A percentile compares a stretch with the other conserved stretches of the same genome.
These are phyloP conservation scores for Sebastes oblongus DNA, from an alignment of 2,797 vertebrate species.

Conservation along the genomic window DNA sequence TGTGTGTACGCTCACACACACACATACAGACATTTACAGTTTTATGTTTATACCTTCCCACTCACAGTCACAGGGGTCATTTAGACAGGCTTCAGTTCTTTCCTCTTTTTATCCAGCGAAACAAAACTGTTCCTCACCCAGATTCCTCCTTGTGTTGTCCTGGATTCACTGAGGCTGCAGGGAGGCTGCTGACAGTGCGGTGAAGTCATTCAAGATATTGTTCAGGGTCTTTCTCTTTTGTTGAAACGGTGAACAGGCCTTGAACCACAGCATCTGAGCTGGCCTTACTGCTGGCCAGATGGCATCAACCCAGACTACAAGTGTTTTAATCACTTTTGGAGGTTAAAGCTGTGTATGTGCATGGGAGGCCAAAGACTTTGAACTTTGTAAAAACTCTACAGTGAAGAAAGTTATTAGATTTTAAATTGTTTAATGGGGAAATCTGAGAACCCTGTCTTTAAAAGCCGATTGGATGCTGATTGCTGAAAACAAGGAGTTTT, in stretches of 20 bases:
- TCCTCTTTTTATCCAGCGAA: conserved; percentile 21
- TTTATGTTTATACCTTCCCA: conserved; percentile 20
- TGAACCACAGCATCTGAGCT: background rate
- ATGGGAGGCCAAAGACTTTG: background rate
- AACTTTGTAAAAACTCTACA: background rate
- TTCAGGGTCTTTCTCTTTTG: background rate
- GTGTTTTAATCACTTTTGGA: background rate
- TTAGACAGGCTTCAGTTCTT: conserved; percentile 10
- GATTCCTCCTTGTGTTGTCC: conserved; percentile 1
- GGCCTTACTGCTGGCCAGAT: background rate
- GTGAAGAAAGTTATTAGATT: background rate
- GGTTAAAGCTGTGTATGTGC: background rate
- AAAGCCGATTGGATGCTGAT: background rate
- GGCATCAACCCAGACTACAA: background rate
- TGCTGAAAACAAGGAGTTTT: background rate
- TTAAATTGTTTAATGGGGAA: background rate
- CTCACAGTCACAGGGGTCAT: conserved; percentile 18
- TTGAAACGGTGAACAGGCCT: background rate
- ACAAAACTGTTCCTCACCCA: background rate
- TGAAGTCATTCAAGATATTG: conserved; percentile 14
- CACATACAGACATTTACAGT: conserved; percentile 7
- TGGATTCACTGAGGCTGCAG: background rate
- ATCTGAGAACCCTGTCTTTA: background rate
- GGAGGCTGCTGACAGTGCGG: background rate
- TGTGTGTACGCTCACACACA: background rate